phyloP scores from a whole-genome alignment of 2,888 invertebrate genomes.

The Ischnus inquisitorius region DNA sequence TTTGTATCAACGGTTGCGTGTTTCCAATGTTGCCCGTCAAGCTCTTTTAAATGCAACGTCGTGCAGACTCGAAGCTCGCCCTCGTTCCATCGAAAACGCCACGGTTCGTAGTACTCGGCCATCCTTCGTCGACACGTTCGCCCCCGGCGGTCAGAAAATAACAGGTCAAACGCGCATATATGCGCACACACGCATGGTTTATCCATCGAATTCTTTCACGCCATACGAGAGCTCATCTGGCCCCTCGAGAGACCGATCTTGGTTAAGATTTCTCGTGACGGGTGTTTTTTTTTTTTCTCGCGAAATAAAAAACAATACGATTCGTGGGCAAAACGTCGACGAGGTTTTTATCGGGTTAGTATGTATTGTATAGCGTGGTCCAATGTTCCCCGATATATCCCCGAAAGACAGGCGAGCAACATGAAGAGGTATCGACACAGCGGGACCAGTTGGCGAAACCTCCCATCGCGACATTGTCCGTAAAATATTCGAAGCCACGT shows the following conservation, averaged over 20 bases:
- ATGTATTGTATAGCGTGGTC: not conserved
- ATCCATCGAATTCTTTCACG: conserved; percentile 3
- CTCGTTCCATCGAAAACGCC: not conserved
- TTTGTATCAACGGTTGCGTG: conserved; percentile 7
- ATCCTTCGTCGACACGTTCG: not conserved
- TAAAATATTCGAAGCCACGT: conserved; percentile 47
- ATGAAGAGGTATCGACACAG: conserved; percentile 70
- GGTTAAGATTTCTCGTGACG: not conserved
- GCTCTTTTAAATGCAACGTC: not conserved
- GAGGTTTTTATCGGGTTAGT: not conserved
- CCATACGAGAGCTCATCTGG: not conserved
- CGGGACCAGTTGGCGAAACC: conserved; percentile 84
- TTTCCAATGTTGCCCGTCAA: not conserved
- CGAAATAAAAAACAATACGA: not conserved
- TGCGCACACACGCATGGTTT: not conserved
- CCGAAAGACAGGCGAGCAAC: conserved; percentile 76
- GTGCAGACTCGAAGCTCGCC: conserved; percentile 7
- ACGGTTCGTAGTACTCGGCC: not conserved
- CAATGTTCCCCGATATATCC: conserved; percentile 45
- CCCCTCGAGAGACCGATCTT: not conserved
- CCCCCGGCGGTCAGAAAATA: conserved; percentile 4
- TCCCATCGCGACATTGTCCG: conserved; percentile 84
- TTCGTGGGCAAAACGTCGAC: not conserved
- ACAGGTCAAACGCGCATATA: not conserved
- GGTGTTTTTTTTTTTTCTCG: not conserved